Evolutionary conservation across 1,140 invertebrate species (phyloP).

Genomic region (Tetramorium simillimum): DNA sequence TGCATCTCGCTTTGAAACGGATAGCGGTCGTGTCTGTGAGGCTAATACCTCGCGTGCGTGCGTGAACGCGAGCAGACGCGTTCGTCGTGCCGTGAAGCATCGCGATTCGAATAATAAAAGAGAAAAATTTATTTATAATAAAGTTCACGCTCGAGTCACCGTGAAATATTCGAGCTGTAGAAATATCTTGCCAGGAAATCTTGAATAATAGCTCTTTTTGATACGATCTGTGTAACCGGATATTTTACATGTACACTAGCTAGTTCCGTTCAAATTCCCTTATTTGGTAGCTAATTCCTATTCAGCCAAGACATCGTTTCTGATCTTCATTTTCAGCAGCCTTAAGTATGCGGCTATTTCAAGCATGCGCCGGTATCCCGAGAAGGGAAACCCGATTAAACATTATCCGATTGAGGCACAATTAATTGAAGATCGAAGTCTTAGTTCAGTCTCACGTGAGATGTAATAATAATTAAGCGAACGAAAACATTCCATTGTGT

Average conservation of each 20-base stretch:
- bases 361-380: background rate
- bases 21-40: background rate
- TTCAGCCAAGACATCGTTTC: background rate
- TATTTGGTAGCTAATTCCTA: background rate
- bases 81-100: background rate
- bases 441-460: conserved; percentile 46
- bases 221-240: background rate
- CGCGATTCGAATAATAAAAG: background rate
- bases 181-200: background rate
- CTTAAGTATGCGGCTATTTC: background rate
- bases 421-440: conserved; percentile 83
- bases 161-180: background rate
- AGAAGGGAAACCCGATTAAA: conserved; percentile 38
- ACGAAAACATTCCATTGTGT: background rate
- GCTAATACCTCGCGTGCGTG: conserved; percentile 4
- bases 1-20: conserved; percentile 35
- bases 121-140: background rate
- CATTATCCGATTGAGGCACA: conserved; percentile 80
- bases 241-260: background rate
- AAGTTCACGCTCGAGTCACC: background rate
- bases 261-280: background rate
- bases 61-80: background rate
- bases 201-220: background rate
- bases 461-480: conserved; percentile 41
- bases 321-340: background rate